Evolutionary conservation across 2,888 invertebrate genomes (phyloP).

Genomic region (Elegia similella): DNA sequence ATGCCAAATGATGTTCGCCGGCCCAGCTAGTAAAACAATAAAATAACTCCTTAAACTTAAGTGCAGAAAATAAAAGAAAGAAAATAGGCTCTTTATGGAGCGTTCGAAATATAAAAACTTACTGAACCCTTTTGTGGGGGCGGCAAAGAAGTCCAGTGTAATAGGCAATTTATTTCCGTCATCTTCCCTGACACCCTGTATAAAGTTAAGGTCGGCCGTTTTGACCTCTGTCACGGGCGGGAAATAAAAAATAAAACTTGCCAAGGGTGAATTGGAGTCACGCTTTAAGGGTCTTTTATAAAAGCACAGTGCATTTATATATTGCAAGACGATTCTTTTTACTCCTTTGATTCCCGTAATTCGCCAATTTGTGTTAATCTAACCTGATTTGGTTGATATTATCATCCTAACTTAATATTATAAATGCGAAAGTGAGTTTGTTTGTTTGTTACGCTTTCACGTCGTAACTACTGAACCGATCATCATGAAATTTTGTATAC

Average conservation of each 20-base stretch:
- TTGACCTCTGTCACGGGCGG: conserved; percentile 12
- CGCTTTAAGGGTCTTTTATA: background rate
- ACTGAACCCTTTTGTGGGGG: conserved; percentile 17
- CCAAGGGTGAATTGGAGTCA: background rate
- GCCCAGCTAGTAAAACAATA: too few relatives aligned
- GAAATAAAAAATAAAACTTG: background rate
- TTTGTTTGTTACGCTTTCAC: too few relatives aligned
- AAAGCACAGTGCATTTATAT: too few relatives aligned
- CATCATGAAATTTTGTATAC: too few relatives aligned
- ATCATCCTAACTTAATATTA: too few relatives aligned
- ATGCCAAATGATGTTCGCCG: too few relatives aligned
- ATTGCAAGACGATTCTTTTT: too few relatives aligned
- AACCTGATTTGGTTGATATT: too few relatives aligned
- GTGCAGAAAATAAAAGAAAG: conserved; percentile 12
- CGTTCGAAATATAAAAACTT: conserved; percentile 17
- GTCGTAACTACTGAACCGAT: too few relatives aligned
- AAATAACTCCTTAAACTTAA: conserved; percentile 7
- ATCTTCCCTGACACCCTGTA: conserved; percentile 30
- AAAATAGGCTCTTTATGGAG: conserved; percentile 15
- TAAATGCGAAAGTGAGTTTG: too few relatives aligned
- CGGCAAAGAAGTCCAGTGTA: conserved; percentile 24
- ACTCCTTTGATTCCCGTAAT: too few relatives aligned
- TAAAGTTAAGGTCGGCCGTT: conserved; percentile 31
- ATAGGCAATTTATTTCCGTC: conserved; percentile 36
- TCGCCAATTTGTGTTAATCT: too few relatives aligned